These are phyloP conservation scores for Girardia tigrina DNA, from an alignment of 2,888 invertebrate genomes.

Conservation along the genomic window DNA sequence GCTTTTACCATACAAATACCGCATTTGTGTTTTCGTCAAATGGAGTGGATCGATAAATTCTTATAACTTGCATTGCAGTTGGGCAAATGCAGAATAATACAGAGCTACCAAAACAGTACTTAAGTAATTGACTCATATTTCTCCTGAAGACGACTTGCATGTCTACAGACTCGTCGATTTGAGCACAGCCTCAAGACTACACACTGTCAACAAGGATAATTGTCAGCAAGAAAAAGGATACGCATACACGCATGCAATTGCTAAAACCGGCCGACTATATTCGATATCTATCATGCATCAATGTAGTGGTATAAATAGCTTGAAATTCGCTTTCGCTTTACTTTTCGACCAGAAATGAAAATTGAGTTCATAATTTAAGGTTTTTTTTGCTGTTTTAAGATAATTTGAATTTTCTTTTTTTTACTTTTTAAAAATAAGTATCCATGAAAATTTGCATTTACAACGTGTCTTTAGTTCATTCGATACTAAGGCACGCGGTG, in stretches of 20 bases:
- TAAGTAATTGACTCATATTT: constrained; percentile 20
- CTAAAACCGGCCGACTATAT: constrained; percentile 23
- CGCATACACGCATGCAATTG: constrained; percentile 23
- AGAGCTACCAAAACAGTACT: constrained; percentile 20
- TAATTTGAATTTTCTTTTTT: not conserved
- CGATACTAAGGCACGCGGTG: constrained; percentile 20
- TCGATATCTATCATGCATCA: constrained; percentile 23
- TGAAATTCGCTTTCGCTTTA: constrained; percentile 17
- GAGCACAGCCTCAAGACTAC: not conserved
- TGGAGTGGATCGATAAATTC: constrained; percentile 20
- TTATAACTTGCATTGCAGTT: not conserved
- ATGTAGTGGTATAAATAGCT: constrained; percentile 17
- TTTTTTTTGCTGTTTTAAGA: not conserved
- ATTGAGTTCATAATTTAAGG: constrained; percentile 19
- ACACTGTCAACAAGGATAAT: constrained; percentile 18
- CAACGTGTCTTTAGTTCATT: constrained; percentile 12
- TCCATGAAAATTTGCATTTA: constrained; percentile 23
- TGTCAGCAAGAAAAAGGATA: constrained; percentile 18
- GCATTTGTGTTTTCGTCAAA: constrained; percentile 23
- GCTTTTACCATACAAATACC: constrained; percentile 23
- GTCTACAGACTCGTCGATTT: constrained; percentile 20
- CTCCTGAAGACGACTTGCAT: constrained; percentile 23
- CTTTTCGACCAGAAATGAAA: constrained; percentile 23
- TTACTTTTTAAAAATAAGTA: not conserved
- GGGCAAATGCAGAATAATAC: constrained; percentile 23